Conservation (phyloP, 2,888 invertebrate species). For the Ariolimax columbianus region DNA sequence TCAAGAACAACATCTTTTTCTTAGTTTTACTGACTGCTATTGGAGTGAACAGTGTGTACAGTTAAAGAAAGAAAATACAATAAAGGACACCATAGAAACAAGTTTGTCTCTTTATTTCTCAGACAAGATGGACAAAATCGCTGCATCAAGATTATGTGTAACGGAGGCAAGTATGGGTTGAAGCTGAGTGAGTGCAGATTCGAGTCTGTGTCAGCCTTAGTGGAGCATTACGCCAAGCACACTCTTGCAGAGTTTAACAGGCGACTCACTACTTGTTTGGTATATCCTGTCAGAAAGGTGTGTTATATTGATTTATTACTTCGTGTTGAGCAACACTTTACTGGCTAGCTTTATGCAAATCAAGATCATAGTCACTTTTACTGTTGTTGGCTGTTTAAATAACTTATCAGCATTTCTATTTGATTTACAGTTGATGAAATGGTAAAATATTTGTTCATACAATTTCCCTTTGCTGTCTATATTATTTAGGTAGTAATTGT, state of each 20-base stretch:
- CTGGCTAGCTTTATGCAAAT: too few relatives aligned
- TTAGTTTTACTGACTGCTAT: too few relatives aligned
- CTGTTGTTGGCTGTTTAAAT: too few relatives aligned
- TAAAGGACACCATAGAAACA: not conserved
- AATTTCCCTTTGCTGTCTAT: too few relatives aligned
- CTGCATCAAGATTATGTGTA: constrained; percentile 15
- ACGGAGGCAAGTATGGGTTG: constrained; percentile 27
- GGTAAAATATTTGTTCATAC: too few relatives aligned
- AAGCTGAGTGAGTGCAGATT: constrained; percentile 26
- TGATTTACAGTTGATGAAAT: too few relatives aligned
- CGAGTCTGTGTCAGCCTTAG: constrained; percentile 13
- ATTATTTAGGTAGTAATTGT: too few relatives aligned
- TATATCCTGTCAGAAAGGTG: constrained; percentile 41
- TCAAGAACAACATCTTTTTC: too few relatives aligned
- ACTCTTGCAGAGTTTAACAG: constrained; percentile 34
- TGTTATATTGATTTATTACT: not conserved
- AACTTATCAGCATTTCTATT: too few relatives aligned
- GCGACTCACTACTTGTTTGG: constrained; percentile 13
- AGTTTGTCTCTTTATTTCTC: not conserved
- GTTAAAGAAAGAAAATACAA: too few relatives aligned
- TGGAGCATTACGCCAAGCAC: constrained; percentile 19
- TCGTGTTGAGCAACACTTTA: not conserved
- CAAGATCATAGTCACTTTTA: too few relatives aligned
- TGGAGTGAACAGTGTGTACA: too few relatives aligned
- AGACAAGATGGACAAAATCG: constrained; percentile 23